A percentile compares a stretch with the other conserved stretches of the same genome.
phyloP scores from a whole-genome alignment of 2,113 vertebrate species.

The Forbesichthys agassizii region DNA sequence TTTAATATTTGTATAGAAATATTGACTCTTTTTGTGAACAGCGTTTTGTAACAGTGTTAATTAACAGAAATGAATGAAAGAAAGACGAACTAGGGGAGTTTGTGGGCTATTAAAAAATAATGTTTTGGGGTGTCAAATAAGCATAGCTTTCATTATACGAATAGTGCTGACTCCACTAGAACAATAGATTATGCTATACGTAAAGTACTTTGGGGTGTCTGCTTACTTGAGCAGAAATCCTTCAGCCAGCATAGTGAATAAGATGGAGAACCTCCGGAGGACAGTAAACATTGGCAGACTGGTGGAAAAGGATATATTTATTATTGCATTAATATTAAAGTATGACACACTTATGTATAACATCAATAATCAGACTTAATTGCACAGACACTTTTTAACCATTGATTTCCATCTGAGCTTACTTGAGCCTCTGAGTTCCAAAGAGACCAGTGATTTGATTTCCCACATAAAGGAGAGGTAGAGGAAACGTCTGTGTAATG shows the following conservation, averaged over 20 bases:
- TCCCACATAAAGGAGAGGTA: slow-evolving; percentile 95
- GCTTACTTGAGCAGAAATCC: slow-evolving; percentile 91
- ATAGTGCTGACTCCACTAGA: not conserved
- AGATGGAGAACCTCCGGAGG: slow-evolving; percentile 93
- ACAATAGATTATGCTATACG: slow-evolving; percentile 16
- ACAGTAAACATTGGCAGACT: slow-evolving; percentile 99
- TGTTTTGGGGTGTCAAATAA: too few relatives aligned
- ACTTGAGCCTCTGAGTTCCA: slow-evolving; percentile 96
- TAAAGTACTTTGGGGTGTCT: not conserved
- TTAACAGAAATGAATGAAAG: not conserved
- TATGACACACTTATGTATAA: not conserved
- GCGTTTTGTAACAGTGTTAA: too few relatives aligned
- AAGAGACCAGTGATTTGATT: slow-evolving; percentile 96
- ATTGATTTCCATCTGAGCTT: slow-evolving; percentile 42
- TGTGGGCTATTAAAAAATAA: too few relatives aligned
- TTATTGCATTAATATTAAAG: slow-evolving; percentile 1
- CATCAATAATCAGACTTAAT: not conserved
- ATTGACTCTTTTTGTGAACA: too few relatives aligned
- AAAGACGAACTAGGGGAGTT: too few relatives aligned
- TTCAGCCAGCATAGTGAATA: slow-evolving; percentile 98
- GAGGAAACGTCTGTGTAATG: slow-evolving; percentile 87
- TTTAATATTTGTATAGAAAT: too few relatives aligned
- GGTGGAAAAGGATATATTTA: slow-evolving; percentile 34
- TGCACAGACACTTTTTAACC: not conserved
- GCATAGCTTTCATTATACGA: not conserved